Evolutionary conservation across 2,888 invertebrate genomes (phyloP).

Genomic region (Oscheius myriophilus): DNA sequence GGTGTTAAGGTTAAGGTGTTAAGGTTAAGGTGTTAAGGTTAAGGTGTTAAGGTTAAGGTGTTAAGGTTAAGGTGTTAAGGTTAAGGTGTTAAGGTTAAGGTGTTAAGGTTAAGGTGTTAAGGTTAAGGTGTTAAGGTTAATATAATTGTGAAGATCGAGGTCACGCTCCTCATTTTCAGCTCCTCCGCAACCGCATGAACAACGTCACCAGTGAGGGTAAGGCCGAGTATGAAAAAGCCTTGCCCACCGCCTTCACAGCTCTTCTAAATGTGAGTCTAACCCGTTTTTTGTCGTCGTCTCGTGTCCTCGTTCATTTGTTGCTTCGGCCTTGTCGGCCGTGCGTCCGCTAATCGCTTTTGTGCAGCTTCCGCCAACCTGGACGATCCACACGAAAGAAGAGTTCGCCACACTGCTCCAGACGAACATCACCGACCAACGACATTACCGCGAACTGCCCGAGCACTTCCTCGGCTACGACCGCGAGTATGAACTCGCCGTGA

Average conservation of each 20-base stretch:
- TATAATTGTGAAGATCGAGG: no score
- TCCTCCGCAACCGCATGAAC: conserved; percentile 73
- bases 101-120: no score
- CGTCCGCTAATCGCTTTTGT: conserved; percentile 11
- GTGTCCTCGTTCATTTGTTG: conserved; percentile 35
- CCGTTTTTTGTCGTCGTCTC: conserved; percentile 15
- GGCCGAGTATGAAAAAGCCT: conserved; percentile 85
- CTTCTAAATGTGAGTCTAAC: conserved; percentile 79
- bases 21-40: no score
- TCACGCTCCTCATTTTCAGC: no score
- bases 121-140: no score
- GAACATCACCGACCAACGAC: conserved; percentile 8
- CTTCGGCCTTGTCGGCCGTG: conserved; percentile 32
- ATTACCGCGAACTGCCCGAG: conserved; percentile 26
- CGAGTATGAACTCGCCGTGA: conserved; percentile 30
- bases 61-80: no score
- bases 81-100: no score
- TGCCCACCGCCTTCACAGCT: conserved; percentile 82
- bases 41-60: no score
- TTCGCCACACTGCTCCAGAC: conserved; percentile 24
- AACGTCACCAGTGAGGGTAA: conserved; percentile 81
- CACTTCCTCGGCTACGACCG: conserved; percentile 22
- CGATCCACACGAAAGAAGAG: conserved; percentile 28
- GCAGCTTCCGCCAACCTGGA: conserved; percentile 26
- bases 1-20: no score